A percentile compares a stretch with the other conserved stretches of the same genome.
phyloP scores from a whole-genome alignment of 2,113 vertebrate species.

The Microcebus murinus region DNA sequence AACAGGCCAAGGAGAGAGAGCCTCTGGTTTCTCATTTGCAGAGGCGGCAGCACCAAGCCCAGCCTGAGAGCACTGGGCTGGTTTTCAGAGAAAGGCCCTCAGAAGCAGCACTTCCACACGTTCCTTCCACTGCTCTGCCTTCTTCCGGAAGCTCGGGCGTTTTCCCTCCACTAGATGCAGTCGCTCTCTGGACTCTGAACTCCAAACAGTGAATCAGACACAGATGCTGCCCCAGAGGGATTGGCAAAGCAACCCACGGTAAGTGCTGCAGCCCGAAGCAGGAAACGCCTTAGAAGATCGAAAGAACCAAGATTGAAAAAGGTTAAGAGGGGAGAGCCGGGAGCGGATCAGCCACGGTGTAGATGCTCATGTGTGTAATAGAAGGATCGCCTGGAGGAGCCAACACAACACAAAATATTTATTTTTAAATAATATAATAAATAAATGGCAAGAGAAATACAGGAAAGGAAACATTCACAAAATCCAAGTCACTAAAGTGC shows the following conservation, averaged over 20 bases:
- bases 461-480: slow-evolving; percentile 82
- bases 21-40: background rate
- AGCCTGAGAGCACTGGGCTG: background rate
- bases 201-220: background rate
- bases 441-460: slow-evolving; percentile 79
- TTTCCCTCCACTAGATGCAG: background rate
- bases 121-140: background rate
- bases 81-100: background rate
- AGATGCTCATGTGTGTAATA: background rate
- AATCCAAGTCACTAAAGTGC: slow-evolving; percentile 86
- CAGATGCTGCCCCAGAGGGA: rapidly evolving
- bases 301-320: background rate
- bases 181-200: background rate
- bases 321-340: background rate
- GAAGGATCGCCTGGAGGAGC: slow-evolving; percentile 1
- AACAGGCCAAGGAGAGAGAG: background rate
- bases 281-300: rapidly evolving
- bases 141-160: background rate
- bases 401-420: slow-evolving; percentile 80
- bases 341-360: no score
- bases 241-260: background rate
- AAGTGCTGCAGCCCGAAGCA: background rate
- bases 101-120: background rate
- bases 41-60: background rate
- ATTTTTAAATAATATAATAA: slow-evolving; percentile 88